Percentiles rank a stretch among this genome's conserved stretches.
phyloP scores from a whole-genome alignment of 1,140 invertebrate genomes.

The Drosophila littoralis region DNA sequence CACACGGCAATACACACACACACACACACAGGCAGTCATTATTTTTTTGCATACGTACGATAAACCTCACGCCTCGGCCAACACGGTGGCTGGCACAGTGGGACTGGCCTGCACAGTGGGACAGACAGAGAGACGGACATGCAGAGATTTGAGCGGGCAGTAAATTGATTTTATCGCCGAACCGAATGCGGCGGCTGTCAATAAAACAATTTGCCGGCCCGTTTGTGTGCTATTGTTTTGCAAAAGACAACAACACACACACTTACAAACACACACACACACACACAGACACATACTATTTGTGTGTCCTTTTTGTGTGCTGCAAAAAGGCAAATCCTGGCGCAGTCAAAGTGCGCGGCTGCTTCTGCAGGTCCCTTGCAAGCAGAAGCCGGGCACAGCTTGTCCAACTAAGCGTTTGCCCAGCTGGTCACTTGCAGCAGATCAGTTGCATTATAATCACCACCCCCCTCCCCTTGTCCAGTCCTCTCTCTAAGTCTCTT shows the following conservation, averaged over 20 bases:
- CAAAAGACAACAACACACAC: slow-evolving; percentile 27
- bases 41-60: slow-evolving; percentile 54
- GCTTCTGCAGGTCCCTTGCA: slow-evolving; percentile 16
- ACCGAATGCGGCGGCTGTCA: slow-evolving; percentile 69
- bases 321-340: slow-evolving; percentile 20
- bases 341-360: slow-evolving; percentile 25
- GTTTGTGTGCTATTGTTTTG: slow-evolving; percentile 58
- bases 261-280: slow-evolving; percentile 3
- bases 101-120: no score
- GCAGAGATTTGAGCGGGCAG: slow-evolving; percentile 39
- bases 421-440: slow-evolving; percentile 9
- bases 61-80: slow-evolving; percentile 50
- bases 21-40: no score
- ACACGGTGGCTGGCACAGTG: neutral
- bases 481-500: neutral
- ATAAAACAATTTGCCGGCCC: slow-evolving; percentile 76
- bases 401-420: neutral
- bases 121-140: neutral
- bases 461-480: neutral
- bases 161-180: slow-evolving; percentile 77
- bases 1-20: slow-evolving; percentile 22
- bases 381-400: slow-evolving; percentile 5
- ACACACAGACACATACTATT: neutral
- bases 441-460: slow-evolving; percentile 9
- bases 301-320: slow-evolving; percentile 53